Percentiles rank a stretch among this genome's conserved stretches.
phyloP scores from a whole-genome alignment of 2,113 vertebrate genomes.

The Leptobrachium leishanense region DNA sequence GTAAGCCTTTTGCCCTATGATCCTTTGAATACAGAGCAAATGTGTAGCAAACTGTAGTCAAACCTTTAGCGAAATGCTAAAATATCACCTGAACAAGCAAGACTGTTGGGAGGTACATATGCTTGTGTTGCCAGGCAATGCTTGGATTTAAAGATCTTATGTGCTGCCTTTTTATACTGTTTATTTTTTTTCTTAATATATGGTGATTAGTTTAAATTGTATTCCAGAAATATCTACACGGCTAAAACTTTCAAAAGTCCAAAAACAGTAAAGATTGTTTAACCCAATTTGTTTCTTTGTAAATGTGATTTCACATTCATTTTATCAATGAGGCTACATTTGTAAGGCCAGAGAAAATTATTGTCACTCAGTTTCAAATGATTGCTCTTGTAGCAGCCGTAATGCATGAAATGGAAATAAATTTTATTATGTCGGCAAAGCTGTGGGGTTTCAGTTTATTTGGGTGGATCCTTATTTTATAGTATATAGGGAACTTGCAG shows the following conservation, averaged over 20 bases:
- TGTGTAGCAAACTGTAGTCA: slow-evolving; percentile 52
- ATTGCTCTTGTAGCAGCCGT: slow-evolving; percentile 66
- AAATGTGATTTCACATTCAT: slow-evolving; percentile 65
- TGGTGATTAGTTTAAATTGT: neutral
- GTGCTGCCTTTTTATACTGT: neutral
- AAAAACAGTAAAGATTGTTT: slow-evolving; percentile 26
- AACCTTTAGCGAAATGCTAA: slow-evolving; percentile 34
- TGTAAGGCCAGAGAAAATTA: slow-evolving; percentile 64
- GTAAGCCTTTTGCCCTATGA: slow-evolving; percentile 27
- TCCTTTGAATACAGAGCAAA: slow-evolving; percentile 55
- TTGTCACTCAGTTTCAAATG: slow-evolving; percentile 66
- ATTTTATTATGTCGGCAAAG: slow-evolving; percentile 71
- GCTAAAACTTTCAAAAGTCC: neutral
- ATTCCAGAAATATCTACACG: neutral
- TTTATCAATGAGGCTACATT: slow-evolving; percentile 63
- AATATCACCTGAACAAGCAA: neutral
- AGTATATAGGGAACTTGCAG: no score
- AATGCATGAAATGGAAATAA: slow-evolving; percentile 74
- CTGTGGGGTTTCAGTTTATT: slow-evolving; percentile 70
- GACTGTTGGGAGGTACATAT: neutral
- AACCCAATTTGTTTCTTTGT: slow-evolving; percentile 32
- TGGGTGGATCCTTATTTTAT: neutral
- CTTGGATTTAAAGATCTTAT: neutral
- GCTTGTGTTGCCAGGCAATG: neutral
- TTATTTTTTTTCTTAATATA: neutral